Evolutionary conservation across 2,113 vertebrate genomes (phyloP).

Genomic region (Morone saxatilis): DNA sequence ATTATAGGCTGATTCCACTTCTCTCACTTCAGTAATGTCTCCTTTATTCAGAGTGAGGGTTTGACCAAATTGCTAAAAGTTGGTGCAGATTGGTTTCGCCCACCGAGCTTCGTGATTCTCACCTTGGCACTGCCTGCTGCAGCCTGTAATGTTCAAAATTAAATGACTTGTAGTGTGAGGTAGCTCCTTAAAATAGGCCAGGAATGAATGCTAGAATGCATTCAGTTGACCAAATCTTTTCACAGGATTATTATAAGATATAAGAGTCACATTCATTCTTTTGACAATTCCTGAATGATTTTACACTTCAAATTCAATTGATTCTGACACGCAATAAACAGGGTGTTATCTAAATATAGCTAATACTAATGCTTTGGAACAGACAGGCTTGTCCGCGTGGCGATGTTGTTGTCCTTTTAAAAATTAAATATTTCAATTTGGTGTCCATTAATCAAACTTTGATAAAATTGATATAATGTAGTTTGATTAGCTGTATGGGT

Average conservation of each 20-base stretch:
- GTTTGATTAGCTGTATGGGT: too few relatives aligned
- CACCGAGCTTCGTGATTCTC: not conserved
- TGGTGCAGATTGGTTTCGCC: conserved; percentile 24
- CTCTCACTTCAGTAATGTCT: conserved; percentile 13
- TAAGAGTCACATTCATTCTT: not conserved
- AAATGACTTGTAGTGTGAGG: not conserved
- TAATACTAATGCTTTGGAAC: not conserved
- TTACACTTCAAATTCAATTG: not conserved
- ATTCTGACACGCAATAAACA: not conserved
- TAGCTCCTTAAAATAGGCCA: not conserved
- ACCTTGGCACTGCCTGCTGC: not conserved
- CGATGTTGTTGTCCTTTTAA: too few relatives aligned
- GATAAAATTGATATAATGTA: not conserved
- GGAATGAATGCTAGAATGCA: too few relatives aligned
- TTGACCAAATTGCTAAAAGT: conserved; percentile 33
- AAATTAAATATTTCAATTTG: too few relatives aligned
- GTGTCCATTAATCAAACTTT: not conserved
- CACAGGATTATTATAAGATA: not conserved
- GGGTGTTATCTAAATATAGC: not conserved
- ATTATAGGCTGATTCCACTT: conserved; percentile 29
- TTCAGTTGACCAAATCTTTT: not conserved
- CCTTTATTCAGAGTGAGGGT: not conserved
- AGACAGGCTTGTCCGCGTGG: too few relatives aligned
- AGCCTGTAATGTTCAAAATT: not conserved
- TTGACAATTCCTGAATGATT: not conserved